These are phyloP conservation scores for Brachyhypopomus gauderio DNA, from an alignment of 2,113 vertebrate species.

Conservation along the genomic window DNA sequence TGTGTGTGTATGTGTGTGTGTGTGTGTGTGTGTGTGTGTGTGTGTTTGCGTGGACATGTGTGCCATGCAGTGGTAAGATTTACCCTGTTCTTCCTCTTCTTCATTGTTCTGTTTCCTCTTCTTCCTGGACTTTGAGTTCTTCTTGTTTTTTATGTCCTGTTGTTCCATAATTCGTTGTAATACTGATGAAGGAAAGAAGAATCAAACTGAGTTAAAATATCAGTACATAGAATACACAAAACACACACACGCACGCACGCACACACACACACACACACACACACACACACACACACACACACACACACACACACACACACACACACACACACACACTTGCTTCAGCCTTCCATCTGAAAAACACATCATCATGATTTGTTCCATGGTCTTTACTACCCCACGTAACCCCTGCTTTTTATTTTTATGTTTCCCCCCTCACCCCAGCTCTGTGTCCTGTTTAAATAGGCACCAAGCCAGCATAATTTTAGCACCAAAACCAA, in stretches of 20 bases:
- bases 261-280: no score
- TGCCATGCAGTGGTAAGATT: conserved; percentile 37
- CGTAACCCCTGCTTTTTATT: conserved; percentile 37
- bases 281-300: no score
- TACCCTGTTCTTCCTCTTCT: conserved; percentile 73
- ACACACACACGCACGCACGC: no score
- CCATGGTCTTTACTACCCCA: conserved; percentile 34
- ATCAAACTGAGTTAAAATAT: conserved; percentile 9
- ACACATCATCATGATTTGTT: conserved; percentile 44
- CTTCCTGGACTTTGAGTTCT: conserved; percentile 81
- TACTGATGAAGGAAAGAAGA: conserved; percentile 67
- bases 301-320: no score
- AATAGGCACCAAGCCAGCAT: conserved; percentile 48
- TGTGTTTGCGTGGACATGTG: neutral
- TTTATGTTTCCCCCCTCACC: conserved; percentile 20
- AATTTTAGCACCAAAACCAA: conserved; percentile 53
- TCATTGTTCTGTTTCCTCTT: conserved; percentile 82
- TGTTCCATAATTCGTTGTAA: conserved; percentile 76
- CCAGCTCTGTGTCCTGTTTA: conserved; percentile 59
- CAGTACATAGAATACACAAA: neutral
- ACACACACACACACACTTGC: no score
- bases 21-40: conserved; percentile 19
- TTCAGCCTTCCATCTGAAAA: conserved; percentile 22
- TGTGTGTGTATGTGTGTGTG: neutral
- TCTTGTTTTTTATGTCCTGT: conserved; percentile 80